A percentile compares a stretch with the other conserved stretches of the same genome.
Conservation (phyloP, 2,797 vertebrate species). For the Rhinichthys osculus region DNA sequence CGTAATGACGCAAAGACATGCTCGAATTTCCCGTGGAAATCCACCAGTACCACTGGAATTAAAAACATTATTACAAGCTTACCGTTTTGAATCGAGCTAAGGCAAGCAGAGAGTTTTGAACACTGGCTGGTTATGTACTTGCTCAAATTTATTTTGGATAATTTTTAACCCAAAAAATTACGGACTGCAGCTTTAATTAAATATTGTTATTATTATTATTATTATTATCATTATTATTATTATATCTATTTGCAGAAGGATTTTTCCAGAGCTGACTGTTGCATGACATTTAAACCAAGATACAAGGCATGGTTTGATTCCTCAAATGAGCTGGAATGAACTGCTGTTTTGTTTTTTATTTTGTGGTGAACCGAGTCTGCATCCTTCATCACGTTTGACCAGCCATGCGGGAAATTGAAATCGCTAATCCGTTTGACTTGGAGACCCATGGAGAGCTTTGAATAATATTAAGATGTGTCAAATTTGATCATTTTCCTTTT, state of each 20-base stretch:
- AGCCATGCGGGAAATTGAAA: conserved; percentile 71
- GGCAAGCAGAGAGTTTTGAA: too few species aligned
- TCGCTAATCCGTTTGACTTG: conserved; percentile 43
- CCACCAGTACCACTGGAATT: too few species aligned
- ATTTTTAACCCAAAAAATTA: too few species aligned
- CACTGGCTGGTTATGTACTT: too few species aligned
- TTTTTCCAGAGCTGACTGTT: not conserved
- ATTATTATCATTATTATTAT: not conserved
- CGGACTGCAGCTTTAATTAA: not conserved
- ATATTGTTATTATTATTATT: not conserved
- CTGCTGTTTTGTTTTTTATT: conserved; percentile 4
- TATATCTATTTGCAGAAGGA: not conserved
- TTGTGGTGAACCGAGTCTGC: conserved; percentile 6
- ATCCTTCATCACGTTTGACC: conserved; percentile 56
- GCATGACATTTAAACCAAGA: not conserved
- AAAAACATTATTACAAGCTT: too few species aligned
- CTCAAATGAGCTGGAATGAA: conserved; percentile 4
- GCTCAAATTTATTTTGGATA: too few species aligned
- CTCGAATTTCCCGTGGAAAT: too few species aligned
- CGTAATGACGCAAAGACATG: too few species aligned
- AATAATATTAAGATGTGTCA: conserved; percentile 40
- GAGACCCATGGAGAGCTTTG: conserved; percentile 30
- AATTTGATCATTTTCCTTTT: conserved; percentile 41
- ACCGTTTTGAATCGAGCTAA: too few species aligned
- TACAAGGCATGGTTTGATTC: not conserved